phyloP scores from a whole-genome alignment of 2,888 invertebrate species.

The Stratiomys singularior region DNA sequence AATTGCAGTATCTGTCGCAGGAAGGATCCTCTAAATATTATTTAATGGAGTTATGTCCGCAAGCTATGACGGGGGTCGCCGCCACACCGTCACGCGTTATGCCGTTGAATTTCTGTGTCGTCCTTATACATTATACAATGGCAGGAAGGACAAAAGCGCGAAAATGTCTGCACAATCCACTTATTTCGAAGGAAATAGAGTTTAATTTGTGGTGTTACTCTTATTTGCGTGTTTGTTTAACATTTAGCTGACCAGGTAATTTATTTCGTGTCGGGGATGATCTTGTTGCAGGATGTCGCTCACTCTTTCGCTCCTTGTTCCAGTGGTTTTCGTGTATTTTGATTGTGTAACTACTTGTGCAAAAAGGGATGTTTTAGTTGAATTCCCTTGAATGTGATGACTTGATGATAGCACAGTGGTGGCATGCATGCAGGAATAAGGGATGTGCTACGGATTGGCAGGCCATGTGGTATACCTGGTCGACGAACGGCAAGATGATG shows the following conservation, averaged over 20 bases:
- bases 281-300: not conserved
- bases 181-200: conserved; percentile 42
- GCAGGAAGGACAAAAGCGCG: conserved; percentile 47
- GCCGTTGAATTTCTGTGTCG: not conserved
- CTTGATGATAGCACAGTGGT: not conserved
- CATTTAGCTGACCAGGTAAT: conserved; percentile 48
- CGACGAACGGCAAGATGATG: not conserved
- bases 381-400: not conserved
- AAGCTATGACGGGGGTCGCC: conserved; percentile 7
- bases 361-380: conserved; percentile 18
- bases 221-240: conserved; percentile 53
- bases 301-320: not conserved
- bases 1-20: conserved; percentile 12
- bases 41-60: conserved; percentile 43
- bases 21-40: conserved; percentile 32
- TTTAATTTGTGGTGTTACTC: conserved; percentile 51
- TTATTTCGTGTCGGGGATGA: conserved; percentile 46
- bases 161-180: conserved; percentile 16
- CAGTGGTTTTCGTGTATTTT: not conserved
- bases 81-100: too few species aligned
- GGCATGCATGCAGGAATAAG: not conserved
- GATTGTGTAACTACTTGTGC: conserved; percentile 2
- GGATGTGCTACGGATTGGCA: conserved; percentile 25
- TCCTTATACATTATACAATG: conserved; percentile 33
- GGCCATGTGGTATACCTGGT: conserved; percentile 17